Percentiles rank a stretch among this genome's conserved stretches.
phyloP scores from a whole-genome alignment of 2,797 vertebrate genomes.

The Sebastes kiyomatsui region DNA sequence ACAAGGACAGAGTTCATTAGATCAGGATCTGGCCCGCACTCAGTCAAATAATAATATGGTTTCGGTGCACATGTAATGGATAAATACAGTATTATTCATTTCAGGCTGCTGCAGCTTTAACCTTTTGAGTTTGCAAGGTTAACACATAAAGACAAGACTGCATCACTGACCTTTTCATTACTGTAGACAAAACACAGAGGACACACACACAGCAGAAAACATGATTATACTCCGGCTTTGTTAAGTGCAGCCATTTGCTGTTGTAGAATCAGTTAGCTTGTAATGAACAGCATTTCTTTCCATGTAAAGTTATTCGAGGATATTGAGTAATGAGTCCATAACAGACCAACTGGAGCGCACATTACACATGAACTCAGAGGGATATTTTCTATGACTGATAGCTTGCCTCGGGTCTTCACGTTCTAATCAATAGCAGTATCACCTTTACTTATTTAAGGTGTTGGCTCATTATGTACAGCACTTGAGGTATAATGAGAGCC shows the following conservation, averaged over 20 bases:
- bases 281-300: conserved; percentile 53
- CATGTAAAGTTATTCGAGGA: conserved; percentile 49
- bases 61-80: background rate
- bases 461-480: conserved; percentile 76
- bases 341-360: conserved; percentile 30
- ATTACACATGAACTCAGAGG: conserved; percentile 54
- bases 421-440: conserved; percentile 75
- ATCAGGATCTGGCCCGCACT: background rate
- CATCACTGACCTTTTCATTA: conserved; percentile 39
- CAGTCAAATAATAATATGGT: background rate
- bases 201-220: background rate
- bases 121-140: conserved; percentile 37
- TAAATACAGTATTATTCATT: conserved; percentile 19
- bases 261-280: conserved; percentile 21
- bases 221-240: conserved; percentile 3
- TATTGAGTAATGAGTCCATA: conserved; percentile 58
- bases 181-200: conserved; percentile 28
- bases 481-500: conserved; percentile 70
- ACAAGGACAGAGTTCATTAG: conserved; percentile 12
- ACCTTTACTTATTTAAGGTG: conserved; percentile 78
- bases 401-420: conserved; percentile 53
- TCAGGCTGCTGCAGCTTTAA: conserved; percentile 9
- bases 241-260: conserved; percentile 17
- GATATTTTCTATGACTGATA: conserved; percentile 67
- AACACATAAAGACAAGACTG: conserved; percentile 13